Evolutionary conservation across 2,797 vertebrate genomes (phyloP).

Genomic region (Aplochiton taeniatus): DNA sequence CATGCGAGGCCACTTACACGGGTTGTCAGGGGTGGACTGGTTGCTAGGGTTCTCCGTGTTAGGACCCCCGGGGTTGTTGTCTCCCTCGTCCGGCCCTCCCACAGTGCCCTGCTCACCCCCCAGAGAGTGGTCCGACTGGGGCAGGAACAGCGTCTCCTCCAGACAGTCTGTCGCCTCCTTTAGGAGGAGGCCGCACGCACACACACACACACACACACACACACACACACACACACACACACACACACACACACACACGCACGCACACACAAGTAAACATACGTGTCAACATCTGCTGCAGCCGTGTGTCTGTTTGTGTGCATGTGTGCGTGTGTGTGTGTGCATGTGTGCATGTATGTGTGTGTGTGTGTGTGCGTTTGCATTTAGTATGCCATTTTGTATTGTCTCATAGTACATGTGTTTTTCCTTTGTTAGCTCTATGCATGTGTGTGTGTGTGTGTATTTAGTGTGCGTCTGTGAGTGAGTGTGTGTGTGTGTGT

Average conservation of each 20-base stretch:
- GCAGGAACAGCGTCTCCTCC: conserved; percentile 91
- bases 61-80: conserved; percentile 67
- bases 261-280: too few species aligned
- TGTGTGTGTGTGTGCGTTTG: neutral
- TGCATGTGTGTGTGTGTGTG: neutral
- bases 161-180: conserved; percentile 95
- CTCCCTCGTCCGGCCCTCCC: conserved; percentile 79
- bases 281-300: too few species aligned
- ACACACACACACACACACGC: too few species aligned
- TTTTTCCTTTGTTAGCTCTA: too few species aligned
- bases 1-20: conserved; percentile 72
- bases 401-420: too few species aligned
- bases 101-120: conserved; percentile 65
- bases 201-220: too few species aligned
- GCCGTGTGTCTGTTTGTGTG: too few species aligned
- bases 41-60: conserved; percentile 84
- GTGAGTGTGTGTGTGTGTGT: conserved; percentile 3
- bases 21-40: conserved; percentile 71
- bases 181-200: neutral
- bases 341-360: neutral
- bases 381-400: too few species aligned
- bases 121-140: conserved; percentile 82
- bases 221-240: too few species aligned
- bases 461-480: neutral
- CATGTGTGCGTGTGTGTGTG: neutral